These are phyloP conservation scores for Busseola fusca DNA, from an alignment of 2,888 invertebrate genomes.

Conservation along the genomic window DNA sequence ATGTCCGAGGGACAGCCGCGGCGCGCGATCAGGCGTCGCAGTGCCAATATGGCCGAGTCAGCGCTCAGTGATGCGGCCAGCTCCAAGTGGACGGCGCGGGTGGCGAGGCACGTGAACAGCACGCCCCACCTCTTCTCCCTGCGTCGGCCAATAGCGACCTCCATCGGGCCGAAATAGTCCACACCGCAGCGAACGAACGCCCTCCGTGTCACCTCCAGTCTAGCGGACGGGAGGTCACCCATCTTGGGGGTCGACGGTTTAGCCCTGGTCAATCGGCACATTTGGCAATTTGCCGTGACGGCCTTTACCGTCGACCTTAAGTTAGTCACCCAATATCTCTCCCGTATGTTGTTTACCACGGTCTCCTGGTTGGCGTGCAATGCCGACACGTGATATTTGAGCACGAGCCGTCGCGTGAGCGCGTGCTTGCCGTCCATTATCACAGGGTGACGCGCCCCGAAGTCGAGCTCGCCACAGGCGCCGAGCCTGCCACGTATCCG, in stretches of 20 bases:
- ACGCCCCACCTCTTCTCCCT: no score
- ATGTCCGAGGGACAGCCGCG: background rate
- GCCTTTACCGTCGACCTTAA: no score
- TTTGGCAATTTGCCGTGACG: background rate
- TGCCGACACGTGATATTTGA: no score
- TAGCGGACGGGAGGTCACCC: background rate
- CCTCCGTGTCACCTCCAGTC: background rate
- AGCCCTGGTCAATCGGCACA: background rate
- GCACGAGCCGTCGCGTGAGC: background rate
- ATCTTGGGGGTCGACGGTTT: background rate
- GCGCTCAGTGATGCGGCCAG: background rate
- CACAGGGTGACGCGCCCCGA: background rate
- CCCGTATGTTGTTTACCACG: no score
- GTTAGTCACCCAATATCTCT: no score
- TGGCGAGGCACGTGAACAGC: no score
- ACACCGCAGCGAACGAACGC: background rate
- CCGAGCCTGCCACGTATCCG: background rate
- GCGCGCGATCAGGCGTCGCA: conserved; percentile 2
- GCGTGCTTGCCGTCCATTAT: background rate
- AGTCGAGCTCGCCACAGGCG: background rate
- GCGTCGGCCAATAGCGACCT: background rate
- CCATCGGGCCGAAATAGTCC: background rate
- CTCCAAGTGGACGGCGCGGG: background rate
- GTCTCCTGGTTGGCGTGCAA: no score
- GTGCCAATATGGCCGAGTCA: background rate